Percentiles rank a stretch among this genome's conserved stretches.
Conservation (phyloP, 53 echinoderm and acorn worm species). For the Luidia sarsii region DNA sequence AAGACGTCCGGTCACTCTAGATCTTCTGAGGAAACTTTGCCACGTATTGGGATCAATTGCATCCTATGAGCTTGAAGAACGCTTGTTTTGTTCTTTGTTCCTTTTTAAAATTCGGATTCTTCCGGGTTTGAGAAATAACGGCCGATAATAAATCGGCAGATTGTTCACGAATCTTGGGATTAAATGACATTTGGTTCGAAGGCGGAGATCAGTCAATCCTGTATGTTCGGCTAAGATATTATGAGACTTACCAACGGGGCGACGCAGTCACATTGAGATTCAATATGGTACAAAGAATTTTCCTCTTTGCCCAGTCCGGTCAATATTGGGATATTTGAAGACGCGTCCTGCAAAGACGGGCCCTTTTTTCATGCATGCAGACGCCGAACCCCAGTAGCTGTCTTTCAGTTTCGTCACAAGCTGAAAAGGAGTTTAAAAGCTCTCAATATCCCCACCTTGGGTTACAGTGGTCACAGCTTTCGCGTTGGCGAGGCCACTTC, state of each 20-base stretch:
- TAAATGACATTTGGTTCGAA: not conserved
- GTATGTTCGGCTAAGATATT: conserved; percentile 2
- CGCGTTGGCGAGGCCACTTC: conserved; percentile 6
- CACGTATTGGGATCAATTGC: not conserved
- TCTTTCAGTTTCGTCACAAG: not conserved
- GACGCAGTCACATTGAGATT: not conserved
- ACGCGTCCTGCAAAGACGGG: not conserved
- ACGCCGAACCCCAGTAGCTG: not conserved
- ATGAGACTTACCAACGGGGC: conserved; percentile 11
- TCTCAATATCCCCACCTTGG: not conserved
- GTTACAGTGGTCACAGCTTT: conserved; percentile 6
- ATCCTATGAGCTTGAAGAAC: not conserved
- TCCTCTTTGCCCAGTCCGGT: conserved; percentile 13
- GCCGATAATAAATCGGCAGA: not conserved
- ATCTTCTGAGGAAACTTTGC: not conserved
- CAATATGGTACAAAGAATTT: not conserved
- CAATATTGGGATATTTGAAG: not conserved
- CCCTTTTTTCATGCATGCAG: conserved; percentile 23
- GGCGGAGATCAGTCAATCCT: not conserved
- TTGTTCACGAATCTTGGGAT: not conserved
- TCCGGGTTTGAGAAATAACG: conserved; percentile 46
- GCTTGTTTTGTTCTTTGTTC: not conserved
- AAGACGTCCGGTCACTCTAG: not conserved
- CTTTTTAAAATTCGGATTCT: conserved; percentile 15
- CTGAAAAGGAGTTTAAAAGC: not conserved